Evolutionary conservation across 2,113 vertebrate genomes (phyloP), one percentile per base, ranked within the genome.

Genomic region (Phyllostomus discolor): DNA sequence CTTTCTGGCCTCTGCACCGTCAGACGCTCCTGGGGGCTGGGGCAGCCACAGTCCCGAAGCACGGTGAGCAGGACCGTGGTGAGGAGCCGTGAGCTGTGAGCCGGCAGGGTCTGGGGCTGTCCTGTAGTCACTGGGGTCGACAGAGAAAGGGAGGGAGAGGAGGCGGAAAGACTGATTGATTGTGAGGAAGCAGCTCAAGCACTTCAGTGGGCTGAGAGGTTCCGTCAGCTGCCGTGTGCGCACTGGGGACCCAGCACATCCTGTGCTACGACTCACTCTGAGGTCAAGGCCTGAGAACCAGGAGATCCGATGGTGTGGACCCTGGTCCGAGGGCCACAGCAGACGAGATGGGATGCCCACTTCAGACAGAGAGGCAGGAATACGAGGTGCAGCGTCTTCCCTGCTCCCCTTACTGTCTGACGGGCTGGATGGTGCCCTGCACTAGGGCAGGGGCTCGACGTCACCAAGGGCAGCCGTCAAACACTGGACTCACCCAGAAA

Each of bases 11-110:
- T 66, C 2, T 12, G 28, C n/a, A 16, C 43, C 59, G 57, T 4
- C 46, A 57, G 20, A 31, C 22, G 52, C 14, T 10, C 22, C 4
- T 28, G 43, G 20, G 7, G 43, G 35, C 19, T 16, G 14, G 66
- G 26, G 46, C 9, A 81, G 50, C n/a, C 10, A 31, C 11, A n/a
- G 38, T 31, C 78, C 67, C 48, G 41, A 72, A 79, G 41, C 67
- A 83, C 7, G 33, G 43, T 26, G 15, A 52, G n/a, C 5, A 12
- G 38, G 72, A 86, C 31, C 35, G 14, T 17, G 62, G 4, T 50
- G 28, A 57, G 15, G 11, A 43, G 9, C 26, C 2, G 20, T 0
- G 11, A 10, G 10, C 2, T 5, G 14, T 15, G 17, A 38, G 11
- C 17, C 54, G 16, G 0, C 1, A 9, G 82, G 79, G 59, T 5